Evolutionary conservation across 2,888 invertebrate genomes (phyloP).

Genomic region (Hyposoter dolosus): DNA sequence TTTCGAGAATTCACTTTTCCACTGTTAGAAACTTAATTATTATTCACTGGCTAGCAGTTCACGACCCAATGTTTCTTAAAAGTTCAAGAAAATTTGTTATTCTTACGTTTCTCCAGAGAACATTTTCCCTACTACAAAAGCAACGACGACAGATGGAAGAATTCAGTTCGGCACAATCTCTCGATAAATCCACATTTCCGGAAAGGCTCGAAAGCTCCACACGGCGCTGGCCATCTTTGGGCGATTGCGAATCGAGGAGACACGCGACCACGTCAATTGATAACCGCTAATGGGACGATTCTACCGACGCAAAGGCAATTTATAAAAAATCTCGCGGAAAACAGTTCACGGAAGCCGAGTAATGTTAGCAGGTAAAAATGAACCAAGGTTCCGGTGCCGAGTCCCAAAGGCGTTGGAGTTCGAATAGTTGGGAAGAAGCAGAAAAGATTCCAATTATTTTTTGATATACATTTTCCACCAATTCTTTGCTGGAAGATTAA

Average conservation of each 20-base stretch:
- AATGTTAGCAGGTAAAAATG: conserved; percentile 63
- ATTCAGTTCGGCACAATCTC: conserved; percentile 95
- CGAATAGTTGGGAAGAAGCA: neutral
- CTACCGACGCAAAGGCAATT: conserved; percentile 67
- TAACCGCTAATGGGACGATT: conserved; percentile 50
- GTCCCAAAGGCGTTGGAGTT: neutral
- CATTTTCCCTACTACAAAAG: conserved; percentile 95
- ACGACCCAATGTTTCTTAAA: neutral
- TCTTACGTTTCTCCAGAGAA: conserved; percentile 86
- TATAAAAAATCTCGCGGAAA: conserved; percentile 66
- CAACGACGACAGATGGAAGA: conserved; percentile 97
- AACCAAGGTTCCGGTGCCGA: neutral
- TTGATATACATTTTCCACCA: no score
- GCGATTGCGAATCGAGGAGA: conserved; percentile 91
- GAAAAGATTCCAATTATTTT: no score
- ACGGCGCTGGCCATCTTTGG: conserved; percentile 96
- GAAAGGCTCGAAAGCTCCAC: conserved; percentile 94
- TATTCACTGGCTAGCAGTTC: neutral
- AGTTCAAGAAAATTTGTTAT: conserved; percentile 5
- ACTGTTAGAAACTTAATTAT: neutral
- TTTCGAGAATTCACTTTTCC: conserved; percentile 54
- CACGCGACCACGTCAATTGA: conserved; percentile 81
- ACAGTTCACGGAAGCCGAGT: conserved; percentile 62
- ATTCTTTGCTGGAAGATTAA: neutral
- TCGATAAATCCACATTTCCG: conserved; percentile 97